Evolutionary conservation across 2,888 invertebrate species (phyloP), one percentile per base, ranked within the genome.

Genomic region (Ditylenchus weischeri): DNA sequence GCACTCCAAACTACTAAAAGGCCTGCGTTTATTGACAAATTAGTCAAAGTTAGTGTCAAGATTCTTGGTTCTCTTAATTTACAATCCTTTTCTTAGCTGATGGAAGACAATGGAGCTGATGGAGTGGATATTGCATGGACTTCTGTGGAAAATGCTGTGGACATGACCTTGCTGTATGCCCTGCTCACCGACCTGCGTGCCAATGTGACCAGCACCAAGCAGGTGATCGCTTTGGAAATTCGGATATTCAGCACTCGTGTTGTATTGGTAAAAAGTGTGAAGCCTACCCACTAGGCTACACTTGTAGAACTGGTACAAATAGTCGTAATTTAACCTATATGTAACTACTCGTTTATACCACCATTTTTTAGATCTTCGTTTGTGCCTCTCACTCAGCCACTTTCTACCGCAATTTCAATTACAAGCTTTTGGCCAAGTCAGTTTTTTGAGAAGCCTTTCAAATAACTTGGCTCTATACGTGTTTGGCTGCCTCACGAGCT

Each of bases 101-200:
- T 65, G 38, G n/a, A 18, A 15, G 65, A 66, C 21, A 13, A 23
- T 15, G 29, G 47, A 47, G 21, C 57, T 0, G 65, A 65, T 36
- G 65, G 65, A 38, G 43, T 65, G 5, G 65, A 65, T n/a, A 66
- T 65, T 43, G 57, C 65, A 7, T 65, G 64, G 65, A 65, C 64
- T 18, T 8, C 29, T n/a, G n/a, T 29, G 23, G 35, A 29, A 11
- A 59, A 35, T 21, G 15, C 35, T 59, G 1, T 23, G 35, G 60
- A 59, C 47, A 59, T 21, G 29, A 13, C 3, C 15, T 13, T 50
- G 36, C 19, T 63, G 51, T 51, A 19, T n/a, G 48, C 51, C n/a
- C 23, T 62, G n/a, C 19, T 62, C 47, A n/a, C 23, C 47, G 13
- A 62, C 50, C 48, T 47, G 11, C 47, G 43, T 62, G 43, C 47